Evolutionary conservation across 2,888 invertebrate genomes (phyloP), one percentile per base, ranked within the genome.

Genomic region (Brachyptera risi): DNA sequence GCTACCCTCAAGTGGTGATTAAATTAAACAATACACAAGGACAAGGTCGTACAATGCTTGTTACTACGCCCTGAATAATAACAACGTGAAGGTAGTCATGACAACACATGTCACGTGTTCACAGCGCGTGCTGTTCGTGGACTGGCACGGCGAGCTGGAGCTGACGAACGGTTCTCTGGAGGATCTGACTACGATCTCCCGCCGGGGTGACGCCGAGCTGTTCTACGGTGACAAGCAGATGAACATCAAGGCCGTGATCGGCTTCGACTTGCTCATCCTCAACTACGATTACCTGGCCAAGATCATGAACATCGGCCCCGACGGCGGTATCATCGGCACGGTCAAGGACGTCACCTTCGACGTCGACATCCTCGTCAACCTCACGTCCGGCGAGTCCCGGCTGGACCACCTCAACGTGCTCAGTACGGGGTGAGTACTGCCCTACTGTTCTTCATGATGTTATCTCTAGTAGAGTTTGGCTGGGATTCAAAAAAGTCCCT

Each of bases 131-230:
- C 26, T 61, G 17, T 57, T 57, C 40, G 47, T 58, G n/a, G 54
- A 49, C 11, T 59, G 59, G 59, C 62, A 62, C 26, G 58, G 62
- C 1, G 62, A 62, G 19, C 15, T 62, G 31, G 57, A 58, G 7
- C 38, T 59, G 35, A 59, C 50, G 17, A 47, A 57, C 17, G 59
- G 61, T 11, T 11, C 38, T 3, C 50, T 61, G 27, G 26, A 11
- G 21, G 61, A 61, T 17, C 49, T 61, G 1, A 37, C 61, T 1
- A 61, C 57, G 7, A 49, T 61, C 13, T 27, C 38, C 35, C 27
- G 61, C 23, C 50, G 49, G 5, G 57, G 50, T 3, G 40, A 61
- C 21, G 61, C 58, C 1, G 58, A 57, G 1, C 47, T 61, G 5
- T 40, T 40, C 37, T 61, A 61, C 23, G 27, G 38, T 11, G 40